These are phyloP conservation scores for Sula dactylatra DNA, from an alignment of 2,113 vertebrate genomes.

Conservation along the genomic window DNA sequence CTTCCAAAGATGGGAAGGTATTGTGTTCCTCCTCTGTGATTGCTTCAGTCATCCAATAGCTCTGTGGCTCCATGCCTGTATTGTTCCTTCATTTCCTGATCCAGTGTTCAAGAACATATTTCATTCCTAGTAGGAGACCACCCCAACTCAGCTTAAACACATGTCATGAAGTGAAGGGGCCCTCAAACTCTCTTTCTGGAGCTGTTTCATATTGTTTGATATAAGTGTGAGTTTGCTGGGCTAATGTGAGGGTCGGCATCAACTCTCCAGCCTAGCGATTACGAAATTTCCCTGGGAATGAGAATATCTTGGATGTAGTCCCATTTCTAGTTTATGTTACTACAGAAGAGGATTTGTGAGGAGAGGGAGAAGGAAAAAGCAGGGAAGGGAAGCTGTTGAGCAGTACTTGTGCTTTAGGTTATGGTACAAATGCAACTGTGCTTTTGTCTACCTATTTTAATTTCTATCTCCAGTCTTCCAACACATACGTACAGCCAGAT, in stretches of 20 bases:
- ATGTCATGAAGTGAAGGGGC: not conserved
- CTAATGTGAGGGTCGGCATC: not conserved
- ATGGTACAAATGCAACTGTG: not conserved
- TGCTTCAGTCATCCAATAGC: not conserved
- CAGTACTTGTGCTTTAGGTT: not conserved
- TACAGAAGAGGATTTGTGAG: not conserved
- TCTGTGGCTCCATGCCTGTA: not conserved
- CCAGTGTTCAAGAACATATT: not conserved
- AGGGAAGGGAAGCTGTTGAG: not conserved
- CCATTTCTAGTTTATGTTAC: not conserved
- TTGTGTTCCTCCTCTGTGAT: not conserved
- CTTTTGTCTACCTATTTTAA: not conserved
- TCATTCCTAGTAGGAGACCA: not conserved
- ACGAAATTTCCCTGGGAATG: not conserved
- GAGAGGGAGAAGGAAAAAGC: not conserved
- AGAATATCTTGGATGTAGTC: not conserved
- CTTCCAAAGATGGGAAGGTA: not conserved
- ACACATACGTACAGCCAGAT: not conserved
- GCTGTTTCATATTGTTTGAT: not conserved
- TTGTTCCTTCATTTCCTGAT: not conserved
- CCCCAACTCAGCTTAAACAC: not conserved
- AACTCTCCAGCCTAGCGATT: not conserved
- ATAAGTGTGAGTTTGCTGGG: not conserved
- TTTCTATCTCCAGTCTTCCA: not conserved
- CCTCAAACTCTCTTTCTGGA: not conserved